Evolutionary conservation across 2,113 vertebrate genomes (phyloP), one percentile per base, ranked within the genome.

Genomic region (Ursus arctos): DNA sequence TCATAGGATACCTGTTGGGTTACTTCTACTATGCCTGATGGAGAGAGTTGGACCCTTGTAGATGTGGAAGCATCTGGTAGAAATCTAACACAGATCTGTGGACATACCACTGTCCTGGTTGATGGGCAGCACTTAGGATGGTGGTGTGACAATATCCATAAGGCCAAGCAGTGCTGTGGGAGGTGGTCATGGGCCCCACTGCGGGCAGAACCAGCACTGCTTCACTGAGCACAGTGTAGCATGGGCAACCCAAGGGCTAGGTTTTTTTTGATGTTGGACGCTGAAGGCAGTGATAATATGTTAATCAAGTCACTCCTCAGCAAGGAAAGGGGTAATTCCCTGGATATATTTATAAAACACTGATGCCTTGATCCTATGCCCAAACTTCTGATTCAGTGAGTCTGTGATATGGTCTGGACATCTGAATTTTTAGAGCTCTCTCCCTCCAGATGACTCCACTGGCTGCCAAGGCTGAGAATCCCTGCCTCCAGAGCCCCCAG

Each of bases 61-160:
- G 16, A n/a, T 43, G 18, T 14, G 72, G 31, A 51, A 69, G 10
- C 33, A 16, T 36, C 33, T 57, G n/a, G 15, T 13, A 67, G 36
- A 71, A 57, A 49, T 55, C 47, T 26, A 40, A 14, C 33, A n/a
- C 47, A 28, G 63, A 16, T 14, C 18, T 49, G 4, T 82, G 43
- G 31, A 59, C 16, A 28, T 26, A 11, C 18, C 9, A 14, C n/a
- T 22, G 7, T 7, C 59, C 33, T 51, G 61, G 11, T 0, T 49
- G 28, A 24, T 10, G 4, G 47, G 28, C n/a, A 33, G 24, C 0
- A 2, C 4, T 1, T 26, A 1, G 49, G 22, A 43, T 16, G 4
- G 36, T 51, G 72, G 1, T 40, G 6, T 22, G 47, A 40, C 16
- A 83, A 24, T 7, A 55, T 36, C 21, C 53, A 15, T 0, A 40